Base-by-base conservation (phyloP, 2,888 invertebrate species). In the Kryphioiulus occultus region DNA sequence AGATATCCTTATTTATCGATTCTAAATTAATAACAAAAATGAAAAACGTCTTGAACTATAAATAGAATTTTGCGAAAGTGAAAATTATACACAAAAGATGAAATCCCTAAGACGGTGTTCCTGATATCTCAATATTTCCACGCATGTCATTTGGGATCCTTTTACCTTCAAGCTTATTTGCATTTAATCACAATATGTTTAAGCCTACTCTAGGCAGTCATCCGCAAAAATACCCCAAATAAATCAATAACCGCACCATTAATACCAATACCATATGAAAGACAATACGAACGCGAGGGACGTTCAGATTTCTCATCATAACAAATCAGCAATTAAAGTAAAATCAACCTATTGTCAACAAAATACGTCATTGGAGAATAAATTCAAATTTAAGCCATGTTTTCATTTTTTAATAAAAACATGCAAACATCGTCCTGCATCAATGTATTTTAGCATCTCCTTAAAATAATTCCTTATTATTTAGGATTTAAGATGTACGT, bases 121-220 rank as follows among this genome's bases (percentile, higher is more conserved):
- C n/a, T n/a, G 59, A 59, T 59, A 59, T 59, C 59, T 59, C 59
- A 59, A 59, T 59, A 59, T 59, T 59, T 59, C 19, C 59, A 59
- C 59, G 59, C 59, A n/a, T 59, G 59, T 59, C 59, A n/a, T 59
- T 59, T 59, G 59, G 59, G 59, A 22, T n/a, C 22, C 59, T 22
- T 59, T 59, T 59, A 59, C 59, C 59, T 59, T 59, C n/a, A 59
- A 59, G 59, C 59, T 59, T 59, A 59, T 59, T 59, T 59, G 59
- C 59, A 59, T 59, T 59, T 59, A 59, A 59, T 59, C 59, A 59
- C 59, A 59, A 59, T 59, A 59, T 19, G 59, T 22, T 59, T 59
- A 59, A 4, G 59, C 59, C 59, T 59, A 59, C 59, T 19, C 5
- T 2, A 19, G n/a, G 59, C 59, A 59, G 59, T 59, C 59, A 59